Evolutionary conservation across 2,113 vertebrate genomes (phyloP), one percentile per base, ranked within the genome.

Genomic region (Peucedramus taeniatus): DNA sequence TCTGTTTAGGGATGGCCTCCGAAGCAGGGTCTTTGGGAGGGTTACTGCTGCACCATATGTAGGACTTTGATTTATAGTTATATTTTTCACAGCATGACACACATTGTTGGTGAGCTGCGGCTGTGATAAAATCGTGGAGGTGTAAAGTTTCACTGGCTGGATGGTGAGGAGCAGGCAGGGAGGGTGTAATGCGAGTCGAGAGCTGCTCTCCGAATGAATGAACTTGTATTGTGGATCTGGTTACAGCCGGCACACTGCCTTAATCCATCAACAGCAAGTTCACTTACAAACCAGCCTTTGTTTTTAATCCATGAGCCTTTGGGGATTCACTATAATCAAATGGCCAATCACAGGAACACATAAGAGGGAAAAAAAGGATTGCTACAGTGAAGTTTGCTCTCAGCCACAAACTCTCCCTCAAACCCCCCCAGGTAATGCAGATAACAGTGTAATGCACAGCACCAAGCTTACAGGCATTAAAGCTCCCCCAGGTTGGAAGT

Each of bases 231-330:
- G 94, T 94, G 97, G 96, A 89, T 98, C 97, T 95, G 93, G 97
- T 98, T 98, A 95, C 97, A 95, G 94, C 97, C 92, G 90, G 97
- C 97, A 96, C 97, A 91, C 94, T 96, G 97, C 97, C 96, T 96
- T 97, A 98, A 98, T 97, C 98, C 96, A 97, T 97, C 97, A 98
- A 98, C 97, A 97, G 97, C 96, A 95, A 98, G 96, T 96, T 97
- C 94, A 90, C 97, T 96, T 98, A 99, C 98, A 98, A 98, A 97
- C 98, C 96, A 94, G 94, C 97, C 98, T 98, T 98, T 99, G 98
- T 99, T 97, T 97, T 98, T 96, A 97, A 96, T 93, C 97, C 97
- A 82, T 96, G 98, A 98, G 98, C 98, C 97, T 98, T 96, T 82
- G 54, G 97, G 97, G 98, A 98, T 98, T 97, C 95, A 75, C 87